Evolutionary conservation across 2,888 invertebrate species (phyloP).

Genomic region (Callyntrura guangdongensis): DNA sequence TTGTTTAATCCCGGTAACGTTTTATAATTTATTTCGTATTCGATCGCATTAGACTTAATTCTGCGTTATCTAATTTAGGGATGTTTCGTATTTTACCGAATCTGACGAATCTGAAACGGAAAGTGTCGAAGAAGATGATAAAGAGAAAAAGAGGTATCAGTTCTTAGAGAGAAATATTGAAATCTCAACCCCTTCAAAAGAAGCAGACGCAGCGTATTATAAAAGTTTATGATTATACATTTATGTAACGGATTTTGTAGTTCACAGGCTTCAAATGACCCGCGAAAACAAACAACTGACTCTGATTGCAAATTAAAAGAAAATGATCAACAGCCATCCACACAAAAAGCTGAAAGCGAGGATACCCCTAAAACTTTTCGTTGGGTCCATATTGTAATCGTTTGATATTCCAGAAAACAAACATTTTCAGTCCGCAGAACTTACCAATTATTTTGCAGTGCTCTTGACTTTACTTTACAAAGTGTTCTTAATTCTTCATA

Average conservation of each 20-base stretch:
- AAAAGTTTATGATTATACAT: neutral
- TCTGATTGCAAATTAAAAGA: neutral
- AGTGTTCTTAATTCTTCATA: neutral
- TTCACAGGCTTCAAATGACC: neutral
- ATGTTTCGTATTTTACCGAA: neutral
- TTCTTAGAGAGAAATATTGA: no score
- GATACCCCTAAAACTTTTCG: conserved; percentile 61
- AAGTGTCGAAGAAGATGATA: neutral
- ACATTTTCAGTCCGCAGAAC: no score
- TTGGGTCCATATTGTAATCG: conserved; percentile 73
- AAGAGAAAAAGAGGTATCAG: no score
- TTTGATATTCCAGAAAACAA: no score
- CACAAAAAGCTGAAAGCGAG: conserved; percentile 15
- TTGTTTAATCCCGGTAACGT: neutral
- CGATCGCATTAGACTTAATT: neutral
- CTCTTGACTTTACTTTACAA: no score
- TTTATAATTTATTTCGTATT: neutral
- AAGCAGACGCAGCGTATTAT: neutral
- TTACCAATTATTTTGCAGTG: no score
- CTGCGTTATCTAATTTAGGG: neutral
- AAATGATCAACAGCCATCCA: neutral
- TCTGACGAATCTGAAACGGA: neutral
- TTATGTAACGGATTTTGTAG: neutral
- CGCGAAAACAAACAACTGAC: neutral
- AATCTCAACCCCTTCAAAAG: no score